Evolutionary conservation across 2,113 vertebrate species (phyloP).

Genomic region (Laticauda colubrina): DNA sequence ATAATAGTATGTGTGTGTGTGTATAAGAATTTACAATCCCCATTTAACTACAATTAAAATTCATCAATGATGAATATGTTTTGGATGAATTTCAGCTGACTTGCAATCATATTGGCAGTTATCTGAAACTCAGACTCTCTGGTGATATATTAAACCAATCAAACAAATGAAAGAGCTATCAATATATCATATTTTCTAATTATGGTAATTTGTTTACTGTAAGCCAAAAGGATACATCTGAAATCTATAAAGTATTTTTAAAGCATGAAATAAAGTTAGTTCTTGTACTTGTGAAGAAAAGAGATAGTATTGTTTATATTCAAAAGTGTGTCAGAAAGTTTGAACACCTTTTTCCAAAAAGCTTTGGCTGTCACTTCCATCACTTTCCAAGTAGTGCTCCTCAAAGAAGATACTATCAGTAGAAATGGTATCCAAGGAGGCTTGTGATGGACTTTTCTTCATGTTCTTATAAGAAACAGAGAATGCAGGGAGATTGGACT

Average conservation of each 20-base stretch:
- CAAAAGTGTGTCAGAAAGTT: slow-evolving; percentile 7
- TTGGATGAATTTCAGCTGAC: background rate
- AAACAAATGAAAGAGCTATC: background rate
- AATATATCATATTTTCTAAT: background rate
- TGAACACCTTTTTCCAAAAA: slow-evolving; percentile 83
- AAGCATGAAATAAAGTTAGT: background rate
- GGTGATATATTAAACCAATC: slow-evolving; percentile 1
- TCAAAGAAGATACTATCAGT: slow-evolving; percentile 88
- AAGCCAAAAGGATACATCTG: background rate
- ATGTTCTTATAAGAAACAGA: slow-evolving; percentile 89
- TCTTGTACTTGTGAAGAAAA: background rate
- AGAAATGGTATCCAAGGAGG: slow-evolving; percentile 91
- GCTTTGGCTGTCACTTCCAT: slow-evolving; percentile 83
- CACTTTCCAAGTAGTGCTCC: slow-evolving; percentile 82
- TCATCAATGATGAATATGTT: background rate
- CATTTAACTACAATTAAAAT: background rate
- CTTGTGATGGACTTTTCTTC: slow-evolving; percentile 92
- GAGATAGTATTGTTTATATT: background rate
- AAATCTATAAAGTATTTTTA: background rate
- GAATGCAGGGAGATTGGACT: slow-evolving; percentile 75
- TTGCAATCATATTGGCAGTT: background rate
- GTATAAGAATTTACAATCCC: too few species aligned
- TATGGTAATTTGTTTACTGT: background rate
- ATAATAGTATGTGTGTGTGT: too few species aligned
- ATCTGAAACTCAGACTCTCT: background rate